Percentiles rank a stretch among this genome's conserved stretches.
These are phyloP conservation scores for Ornithoptera priamus DNA, from an alignment of 2,888 invertebrate species.

Conservation along the genomic window DNA sequence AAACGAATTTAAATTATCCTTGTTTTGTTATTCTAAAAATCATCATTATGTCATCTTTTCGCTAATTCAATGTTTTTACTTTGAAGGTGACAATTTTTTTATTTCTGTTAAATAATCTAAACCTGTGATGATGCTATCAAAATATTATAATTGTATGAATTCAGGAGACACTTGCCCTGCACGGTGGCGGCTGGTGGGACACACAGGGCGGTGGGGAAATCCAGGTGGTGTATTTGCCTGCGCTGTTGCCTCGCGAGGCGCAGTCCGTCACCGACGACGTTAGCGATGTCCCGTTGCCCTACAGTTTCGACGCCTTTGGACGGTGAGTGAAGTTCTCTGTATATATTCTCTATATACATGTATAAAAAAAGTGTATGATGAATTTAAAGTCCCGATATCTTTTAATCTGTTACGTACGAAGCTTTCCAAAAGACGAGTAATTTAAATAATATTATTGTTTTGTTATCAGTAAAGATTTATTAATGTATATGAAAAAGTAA, in stretches of 20 bases:
- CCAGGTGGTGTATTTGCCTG: constrained; percentile 82
- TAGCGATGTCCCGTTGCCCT: constrained; percentile 72
- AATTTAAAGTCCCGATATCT: too few relatives aligned
- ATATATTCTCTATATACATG: too few relatives aligned
- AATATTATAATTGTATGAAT: constrained; percentile 1
- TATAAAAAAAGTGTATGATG: too few relatives aligned
- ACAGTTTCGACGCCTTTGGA: constrained; percentile 82
- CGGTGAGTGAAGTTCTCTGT: constrained; percentile 60
- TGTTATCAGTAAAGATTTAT: background rate
- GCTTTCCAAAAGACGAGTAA: background rate
- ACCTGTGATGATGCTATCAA: background rate
- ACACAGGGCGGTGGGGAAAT: constrained; percentile 60
- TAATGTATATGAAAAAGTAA: background rate
- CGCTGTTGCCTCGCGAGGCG: constrained; percentile 68
- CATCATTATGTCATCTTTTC: background rate
- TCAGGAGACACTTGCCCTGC: constrained; percentile 55
- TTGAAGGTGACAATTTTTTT: background rate
- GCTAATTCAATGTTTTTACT: background rate
- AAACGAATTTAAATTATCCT: too few relatives aligned
- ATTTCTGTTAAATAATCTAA: background rate
- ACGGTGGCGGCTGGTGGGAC: constrained; percentile 48
- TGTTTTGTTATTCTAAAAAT: background rate
- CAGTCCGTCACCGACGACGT: constrained; percentile 54
- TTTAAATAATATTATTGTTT: background rate
- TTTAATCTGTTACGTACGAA: too few relatives aligned